phyloP scores from a whole-genome alignment of 2,113 vertebrate species.

The Dasyurus viverrinus region DNA sequence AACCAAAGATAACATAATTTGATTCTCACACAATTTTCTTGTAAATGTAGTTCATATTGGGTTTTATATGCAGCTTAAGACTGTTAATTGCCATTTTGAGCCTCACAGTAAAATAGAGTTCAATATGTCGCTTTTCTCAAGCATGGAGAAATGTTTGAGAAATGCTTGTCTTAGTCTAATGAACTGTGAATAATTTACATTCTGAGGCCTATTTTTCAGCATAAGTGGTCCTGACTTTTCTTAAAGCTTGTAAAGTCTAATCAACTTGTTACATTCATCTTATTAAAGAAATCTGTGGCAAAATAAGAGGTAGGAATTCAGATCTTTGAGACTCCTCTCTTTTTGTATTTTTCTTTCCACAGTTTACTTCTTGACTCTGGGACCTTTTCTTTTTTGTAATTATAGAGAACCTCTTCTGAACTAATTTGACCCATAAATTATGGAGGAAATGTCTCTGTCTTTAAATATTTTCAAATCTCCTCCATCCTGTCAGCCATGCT shows the following conservation, averaged over 20 bases:
- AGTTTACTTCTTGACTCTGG: slow-evolving; percentile 10
- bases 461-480: slow-evolving; percentile 53
- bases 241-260: slow-evolving; percentile 81
- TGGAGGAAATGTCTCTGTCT: slow-evolving; percentile 41
- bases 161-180: slow-evolving; percentile 87
- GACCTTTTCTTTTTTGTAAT: slow-evolving; percentile 57
- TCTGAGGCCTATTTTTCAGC: slow-evolving; percentile 84
- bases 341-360: neutral
- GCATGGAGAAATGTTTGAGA: slow-evolving; percentile 84
- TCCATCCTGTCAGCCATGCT: slow-evolving; percentile 47
- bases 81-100: slow-evolving; percentile 88
- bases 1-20: slow-evolving; percentile 89
- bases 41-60: slow-evolving; percentile 84
- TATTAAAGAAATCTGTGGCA: slow-evolving; percentile 79
- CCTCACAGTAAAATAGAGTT: slow-evolving; percentile 86
- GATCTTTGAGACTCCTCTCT: slow-evolving; percentile 25
- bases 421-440: slow-evolving; percentile 31
- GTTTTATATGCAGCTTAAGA: slow-evolving; percentile 86
- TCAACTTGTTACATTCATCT: slow-evolving; percentile 82
- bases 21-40: slow-evolving; percentile 88
- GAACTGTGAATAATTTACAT: slow-evolving; percentile 89
- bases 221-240: slow-evolving; percentile 83
- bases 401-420: slow-evolving; percentile 50
- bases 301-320: slow-evolving; percentile 57
- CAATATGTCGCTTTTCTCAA: slow-evolving; percentile 85